These are phyloP conservation scores for Drosophila albomicans DNA, from an alignment of 1,140 invertebrate species.

Conservation along the genomic window DNA sequence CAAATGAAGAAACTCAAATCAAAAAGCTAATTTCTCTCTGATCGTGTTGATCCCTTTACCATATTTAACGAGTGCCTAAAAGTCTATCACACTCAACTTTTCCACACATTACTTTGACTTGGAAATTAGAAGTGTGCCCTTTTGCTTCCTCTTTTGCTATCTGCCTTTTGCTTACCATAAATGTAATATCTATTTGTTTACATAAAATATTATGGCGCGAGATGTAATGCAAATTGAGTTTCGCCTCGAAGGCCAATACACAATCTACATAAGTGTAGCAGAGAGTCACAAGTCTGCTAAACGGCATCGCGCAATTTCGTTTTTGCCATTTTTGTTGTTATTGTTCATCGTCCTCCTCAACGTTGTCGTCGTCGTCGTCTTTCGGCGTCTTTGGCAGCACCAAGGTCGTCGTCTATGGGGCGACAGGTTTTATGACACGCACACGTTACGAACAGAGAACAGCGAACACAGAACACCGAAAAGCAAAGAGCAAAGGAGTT, in stretches of 20 bases:
- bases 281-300: slow-evolving; percentile 57
- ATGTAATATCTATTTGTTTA: slow-evolving; percentile 50
- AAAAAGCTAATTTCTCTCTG: too few species aligned
- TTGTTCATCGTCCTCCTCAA: slow-evolving; percentile 14
- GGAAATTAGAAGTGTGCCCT: background rate
- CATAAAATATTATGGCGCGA: slow-evolving; percentile 74
- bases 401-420: slow-evolving; percentile 35
- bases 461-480: slow-evolving; percentile 19
- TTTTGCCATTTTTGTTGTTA: slow-evolving; percentile 1
- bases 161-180: slow-evolving; percentile 12
- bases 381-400: background rate
- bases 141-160: background rate
- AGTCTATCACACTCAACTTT: too few species aligned
- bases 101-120: background rate
- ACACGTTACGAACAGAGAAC: slow-evolving; percentile 58
- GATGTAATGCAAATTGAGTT: slow-evolving; percentile 81
- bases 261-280: slow-evolving; percentile 23
- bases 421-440: slow-evolving; percentile 74
- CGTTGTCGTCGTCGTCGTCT: background rate
- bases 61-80: too few species aligned
- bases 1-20: too few species aligned
- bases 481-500: slow-evolving; percentile 27
- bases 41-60: too few species aligned
- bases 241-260: slow-evolving; percentile 38
- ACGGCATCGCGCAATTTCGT: slow-evolving; percentile 8